Evolutionary conservation across 2,797 vertebrate species (phyloP), one percentile per base, ranked within the genome.

Genomic region (Oceanodroma leucorhoa): DNA sequence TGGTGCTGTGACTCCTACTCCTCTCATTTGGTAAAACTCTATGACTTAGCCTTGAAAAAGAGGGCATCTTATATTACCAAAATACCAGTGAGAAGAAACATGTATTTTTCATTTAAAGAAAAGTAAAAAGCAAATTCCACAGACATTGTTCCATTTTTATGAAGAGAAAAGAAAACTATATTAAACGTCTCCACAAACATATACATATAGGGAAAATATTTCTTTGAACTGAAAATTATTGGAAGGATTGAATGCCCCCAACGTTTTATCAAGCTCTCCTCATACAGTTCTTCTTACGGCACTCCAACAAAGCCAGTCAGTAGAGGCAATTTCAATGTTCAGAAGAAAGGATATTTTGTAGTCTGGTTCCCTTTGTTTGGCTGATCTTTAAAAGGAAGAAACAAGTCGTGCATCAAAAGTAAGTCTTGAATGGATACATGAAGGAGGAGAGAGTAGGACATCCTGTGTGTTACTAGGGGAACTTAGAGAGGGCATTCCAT

Each of bases 401-500:
- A 26, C 13, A 79, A 89, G 46, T 20, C n/a, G 66, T 50, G 11
- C 24, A 77, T 22, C 41, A 76, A 54, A 76, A 76, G 9, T 36
- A 41, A 53, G 38, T 55, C 24, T 50, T 38, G 34, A 43, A 45
- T 53, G 24, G 51, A 54, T 34, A 62, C 20, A 40, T 34, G 32
- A 93, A 69, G 69, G 26, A 83, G 6, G 34, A 69, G 15, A 40
- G 32, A 38, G 57, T 7, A 80, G 30, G 26, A 54, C 30, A 18
- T 70, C 14, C 40, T 58, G 17, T 18, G 11, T 27, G 30, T 36
- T 53, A 50, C 51, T 8, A 65, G 21, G 79, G 14, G 24, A 88
- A 80, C 14, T 51, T 40, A 48, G 26, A 69, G 14, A 57, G 0
- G 0, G 10, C 15, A 48, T 21, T 77, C 11, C 40, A 45, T 0